A percentile compares a stretch with the other conserved stretches of the same genome.
phyloP scores from a whole-genome alignment of 2,888 invertebrate genomes.

The Iselma pallidipennis region DNA sequence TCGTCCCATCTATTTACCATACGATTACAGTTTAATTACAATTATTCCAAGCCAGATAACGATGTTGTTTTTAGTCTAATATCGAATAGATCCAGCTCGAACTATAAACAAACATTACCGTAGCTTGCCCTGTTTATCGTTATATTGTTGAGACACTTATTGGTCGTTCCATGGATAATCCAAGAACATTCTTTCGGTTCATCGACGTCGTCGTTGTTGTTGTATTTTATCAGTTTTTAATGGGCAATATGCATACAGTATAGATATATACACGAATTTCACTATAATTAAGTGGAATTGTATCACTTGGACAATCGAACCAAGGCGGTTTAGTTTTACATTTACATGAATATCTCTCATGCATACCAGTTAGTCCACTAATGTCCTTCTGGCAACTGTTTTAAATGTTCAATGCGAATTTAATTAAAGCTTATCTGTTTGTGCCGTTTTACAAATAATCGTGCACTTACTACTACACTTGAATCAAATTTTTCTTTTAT shows the following conservation, averaged over 20 bases:
- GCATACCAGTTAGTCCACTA: constrained; percentile 11
- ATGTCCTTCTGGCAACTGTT: constrained; percentile 12
- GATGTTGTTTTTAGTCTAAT: constrained; percentile 3
- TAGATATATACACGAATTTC: constrained; percentile 15
- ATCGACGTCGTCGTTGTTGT: constrained; percentile 1
- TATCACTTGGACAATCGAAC: constrained; percentile 17
- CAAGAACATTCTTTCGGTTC: constrained; percentile 4
- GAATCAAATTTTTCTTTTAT: no score
- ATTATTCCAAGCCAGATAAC: not conserved
- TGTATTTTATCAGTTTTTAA: constrained; percentile 14
- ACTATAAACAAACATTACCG: constrained; percentile 13
- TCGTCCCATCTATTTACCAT: not conserved
- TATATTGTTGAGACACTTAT: constrained; percentile 14
- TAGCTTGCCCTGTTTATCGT: constrained; percentile 12
- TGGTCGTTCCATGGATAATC: constrained; percentile 2
- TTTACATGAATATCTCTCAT: constrained; percentile 23
- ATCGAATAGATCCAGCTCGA: constrained; percentile 4
- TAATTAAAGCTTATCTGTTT: constrained; percentile 17
- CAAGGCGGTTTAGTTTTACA: constrained; percentile 14
- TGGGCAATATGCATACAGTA: constrained; percentile 10
- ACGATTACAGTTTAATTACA: constrained; percentile 2
- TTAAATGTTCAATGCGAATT: constrained; percentile 16
- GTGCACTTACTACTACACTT: no score
- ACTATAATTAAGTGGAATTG: constrained; percentile 17
- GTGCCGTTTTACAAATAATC: constrained; percentile 3